These are phyloP conservation scores for Dendrocincla fuliginosa DNA, from an alignment of 2,797 vertebrate species.

Conservation along the genomic window DNA sequence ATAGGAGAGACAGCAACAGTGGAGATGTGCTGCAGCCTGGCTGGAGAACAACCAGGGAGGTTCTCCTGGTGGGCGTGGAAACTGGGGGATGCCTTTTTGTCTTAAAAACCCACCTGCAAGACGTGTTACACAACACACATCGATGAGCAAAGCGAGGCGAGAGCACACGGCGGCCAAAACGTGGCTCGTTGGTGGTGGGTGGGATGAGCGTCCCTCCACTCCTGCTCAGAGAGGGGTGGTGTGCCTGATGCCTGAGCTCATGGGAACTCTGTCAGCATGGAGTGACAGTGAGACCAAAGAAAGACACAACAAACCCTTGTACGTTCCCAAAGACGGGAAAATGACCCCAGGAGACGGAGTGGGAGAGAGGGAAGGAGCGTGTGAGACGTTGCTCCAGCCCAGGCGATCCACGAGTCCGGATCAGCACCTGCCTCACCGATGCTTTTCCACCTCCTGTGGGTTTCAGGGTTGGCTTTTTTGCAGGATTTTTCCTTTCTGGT, in stretches of 20 bases:
- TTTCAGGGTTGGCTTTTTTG: neutral
- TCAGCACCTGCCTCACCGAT: neutral
- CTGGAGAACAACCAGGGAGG: neutral
- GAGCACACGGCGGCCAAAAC: neutral
- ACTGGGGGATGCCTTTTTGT: neutral
- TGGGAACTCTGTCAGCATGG: neutral
- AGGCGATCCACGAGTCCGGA: neutral
- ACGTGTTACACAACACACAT: neutral
- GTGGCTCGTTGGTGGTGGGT: neutral
- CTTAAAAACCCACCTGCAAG: conserved; percentile 1
- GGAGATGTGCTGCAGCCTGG: neutral
- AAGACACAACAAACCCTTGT: neutral
- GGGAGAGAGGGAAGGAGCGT: neutral
- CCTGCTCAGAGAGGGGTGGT: neutral
- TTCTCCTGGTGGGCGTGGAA: neutral
- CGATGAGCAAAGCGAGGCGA: neutral
- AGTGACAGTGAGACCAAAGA: conserved; percentile 9
- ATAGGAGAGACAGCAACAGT: neutral
- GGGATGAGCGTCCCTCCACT: neutral
- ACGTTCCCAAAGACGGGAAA: conserved; percentile 32
- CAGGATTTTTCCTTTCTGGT: conserved; percentile 59
- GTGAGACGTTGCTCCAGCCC: neutral
- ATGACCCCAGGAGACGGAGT: conserved; percentile 17
- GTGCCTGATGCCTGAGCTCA: neutral
- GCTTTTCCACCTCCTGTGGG: conserved; percentile 2